Base-by-base conservation (phyloP, 2,797 vertebrate genomes). In the Dendrocincla fuliginosa region DNA sequence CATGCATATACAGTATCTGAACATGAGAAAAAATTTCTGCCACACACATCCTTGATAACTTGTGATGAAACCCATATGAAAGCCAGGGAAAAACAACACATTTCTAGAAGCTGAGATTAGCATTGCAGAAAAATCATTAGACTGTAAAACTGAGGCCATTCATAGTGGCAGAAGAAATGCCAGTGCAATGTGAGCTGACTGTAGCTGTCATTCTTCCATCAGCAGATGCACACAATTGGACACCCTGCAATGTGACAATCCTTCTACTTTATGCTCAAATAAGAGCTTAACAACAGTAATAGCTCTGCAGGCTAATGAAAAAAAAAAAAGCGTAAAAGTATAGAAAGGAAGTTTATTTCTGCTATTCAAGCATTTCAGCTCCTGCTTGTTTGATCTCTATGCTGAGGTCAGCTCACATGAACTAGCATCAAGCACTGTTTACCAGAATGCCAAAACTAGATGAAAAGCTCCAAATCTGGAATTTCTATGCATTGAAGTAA, bases 161-260 rank as follows among this genome's bases (percentile, higher is more conserved):
- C 41, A 23, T 37, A 68, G 33, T 10, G 91, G 88, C 23, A 5
- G 22, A 96, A 85, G 79, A 94, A 93, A 84, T 39, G 23, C 47
- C 84, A 90, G 10, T 0, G 1, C 83, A 85, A 60, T 25, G 55
- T 83, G 74, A 64, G n/a, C 41, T 81, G 60, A 35, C 63, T 15
- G 10, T 25, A 59, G 64, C 63, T 94, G 75, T 88, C 77, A 30
- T 84, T 84, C 65, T 52, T 71, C 60, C 60, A 25, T 3, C 8
- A 65, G 79, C 18, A 68, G 60, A 47, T 17, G 39, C 50, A 25
- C 0, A 6, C 4, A 75, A 20, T 28, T 80, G 63, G 41, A 53
- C 8, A 23, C 0, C 0, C 16, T 57, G 13, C 19, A 68, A 6
- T 0, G 0, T 60, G 37, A 68, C 23, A 27, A 12, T 67, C 44